Evolutionary conservation across 2,113 vertebrate genomes (phyloP).

Genomic region (Catharus bicknelli): DNA sequence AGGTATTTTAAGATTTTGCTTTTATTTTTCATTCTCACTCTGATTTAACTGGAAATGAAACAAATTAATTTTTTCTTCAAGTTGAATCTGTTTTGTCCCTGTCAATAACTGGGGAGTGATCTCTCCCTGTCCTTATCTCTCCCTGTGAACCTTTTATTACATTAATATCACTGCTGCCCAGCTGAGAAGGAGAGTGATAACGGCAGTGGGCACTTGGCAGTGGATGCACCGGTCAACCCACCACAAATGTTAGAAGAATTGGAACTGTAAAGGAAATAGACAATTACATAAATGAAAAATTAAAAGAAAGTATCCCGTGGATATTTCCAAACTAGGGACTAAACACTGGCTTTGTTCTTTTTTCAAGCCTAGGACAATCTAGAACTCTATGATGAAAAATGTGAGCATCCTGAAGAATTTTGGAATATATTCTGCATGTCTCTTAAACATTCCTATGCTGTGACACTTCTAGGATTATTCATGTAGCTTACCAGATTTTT

Average conservation of each 20-base stretch:
- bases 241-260: neutral
- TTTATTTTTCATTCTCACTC: neutral
- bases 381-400: neutral
- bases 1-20: neutral
- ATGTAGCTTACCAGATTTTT: neutral
- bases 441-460: neutral
- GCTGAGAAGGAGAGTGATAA: neutral
- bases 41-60: neutral
- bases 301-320: neutral
- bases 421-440: neutral
- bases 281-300: neutral
- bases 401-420: neutral
- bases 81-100: neutral
- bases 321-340: neutral
- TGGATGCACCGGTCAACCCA: neutral
- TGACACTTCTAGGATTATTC: neutral
- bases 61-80: neutral
- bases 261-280: neutral
- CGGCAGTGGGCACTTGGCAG: neutral
- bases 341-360: neutral
- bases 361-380: neutral
- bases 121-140: neutral
- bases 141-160: neutral
- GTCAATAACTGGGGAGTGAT: neutral
- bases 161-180: neutral